Evolutionary conservation across 2,888 invertebrate genomes (phyloP).

Genomic region (Miltochrista miniata): DNA sequence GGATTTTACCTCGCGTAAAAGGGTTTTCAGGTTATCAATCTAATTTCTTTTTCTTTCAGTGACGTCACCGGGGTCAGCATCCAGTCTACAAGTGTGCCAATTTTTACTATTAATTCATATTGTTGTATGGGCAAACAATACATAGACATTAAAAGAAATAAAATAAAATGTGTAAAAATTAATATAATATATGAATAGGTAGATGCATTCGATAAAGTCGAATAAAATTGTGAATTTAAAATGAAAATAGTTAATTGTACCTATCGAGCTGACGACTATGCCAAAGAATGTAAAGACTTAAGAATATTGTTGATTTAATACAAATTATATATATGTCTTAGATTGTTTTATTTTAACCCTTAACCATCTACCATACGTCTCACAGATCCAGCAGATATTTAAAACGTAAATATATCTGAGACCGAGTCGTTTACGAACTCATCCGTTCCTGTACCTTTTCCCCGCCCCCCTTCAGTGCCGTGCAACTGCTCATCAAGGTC

Average conservation of each 20-base stretch:
- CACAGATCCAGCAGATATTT: too few species aligned
- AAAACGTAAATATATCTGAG: too few species aligned
- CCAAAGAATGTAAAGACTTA: slow-evolving; percentile 82
- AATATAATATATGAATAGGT: slow-evolving; percentile 49
- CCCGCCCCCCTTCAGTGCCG: too few species aligned
- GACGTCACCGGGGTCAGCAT: slow-evolving; percentile 74
- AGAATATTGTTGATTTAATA: slow-evolving; percentile 83
- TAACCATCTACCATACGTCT: too few species aligned
- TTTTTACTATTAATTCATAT: slow-evolving; percentile 62
- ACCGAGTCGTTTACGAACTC: too few species aligned
- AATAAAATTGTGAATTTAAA: slow-evolving; percentile 69
- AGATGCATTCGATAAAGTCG: slow-evolving; percentile 66
- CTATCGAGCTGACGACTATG: slow-evolving; percentile 74
- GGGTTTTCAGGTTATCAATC: too few species aligned
- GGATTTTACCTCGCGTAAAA: too few species aligned
- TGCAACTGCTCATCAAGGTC: too few species aligned
- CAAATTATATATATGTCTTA: slow-evolving; percentile 79
- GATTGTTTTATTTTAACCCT: slow-evolving; percentile 47
- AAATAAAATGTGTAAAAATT: slow-evolving; percentile 42
- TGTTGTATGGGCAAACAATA: slow-evolving; percentile 69
- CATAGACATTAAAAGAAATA: slow-evolving; percentile 52
- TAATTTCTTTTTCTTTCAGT: slow-evolving; percentile 54
- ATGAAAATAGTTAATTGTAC: slow-evolving; percentile 44
- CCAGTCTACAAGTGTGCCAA: slow-evolving; percentile 68
- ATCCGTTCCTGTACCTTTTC: too few species aligned